These are phyloP conservation scores for Tor tambroides DNA, from an alignment of 2,113 vertebrate genomes.

Conservation along the genomic window DNA sequence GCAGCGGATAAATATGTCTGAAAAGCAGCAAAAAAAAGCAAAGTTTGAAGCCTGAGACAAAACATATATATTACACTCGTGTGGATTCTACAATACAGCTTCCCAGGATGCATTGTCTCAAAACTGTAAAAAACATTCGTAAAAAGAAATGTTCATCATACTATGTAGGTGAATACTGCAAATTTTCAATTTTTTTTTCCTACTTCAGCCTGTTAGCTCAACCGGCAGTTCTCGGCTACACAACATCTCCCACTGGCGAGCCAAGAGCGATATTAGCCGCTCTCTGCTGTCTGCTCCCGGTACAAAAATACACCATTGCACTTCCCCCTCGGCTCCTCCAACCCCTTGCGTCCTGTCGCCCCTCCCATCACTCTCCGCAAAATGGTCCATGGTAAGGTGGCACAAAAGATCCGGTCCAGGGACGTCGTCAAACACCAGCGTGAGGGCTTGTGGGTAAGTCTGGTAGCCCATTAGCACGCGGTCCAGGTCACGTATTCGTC, in stretches of 20 bases:
- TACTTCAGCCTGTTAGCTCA: slow-evolving; percentile 87
- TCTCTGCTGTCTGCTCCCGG: slow-evolving; percentile 92
- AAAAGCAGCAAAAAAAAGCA: slow-evolving; percentile 45
- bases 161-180: neutral
- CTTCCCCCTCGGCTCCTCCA: slow-evolving; percentile 75
- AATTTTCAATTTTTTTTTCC: neutral
- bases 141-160: neutral
- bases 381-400: slow-evolving; percentile 91
- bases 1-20: slow-evolving; percentile 55
- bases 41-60: slow-evolving; percentile 55
- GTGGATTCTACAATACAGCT: slow-evolving; percentile 71
- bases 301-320: slow-evolving; percentile 96
- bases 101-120: slow-evolving; percentile 71
- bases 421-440: slow-evolving; percentile 92
- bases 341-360: slow-evolving; percentile 58
- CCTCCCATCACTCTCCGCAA: slow-evolving; percentile 72
- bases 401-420: slow-evolving; percentile 91
- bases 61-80: slow-evolving; percentile 53
- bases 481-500: slow-evolving; percentile 91
- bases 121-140: slow-evolving; percentile 64
- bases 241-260: slow-evolving; percentile 93
- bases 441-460: slow-evolving; percentile 92
- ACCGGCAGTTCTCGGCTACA: slow-evolving; percentile 94
- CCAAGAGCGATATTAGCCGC: slow-evolving; percentile 89
- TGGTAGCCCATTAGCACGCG: slow-evolving; percentile 96